Conservation (phyloP, 92 coral and sea anemone species). For the Phenganax subtilis region DNA sequence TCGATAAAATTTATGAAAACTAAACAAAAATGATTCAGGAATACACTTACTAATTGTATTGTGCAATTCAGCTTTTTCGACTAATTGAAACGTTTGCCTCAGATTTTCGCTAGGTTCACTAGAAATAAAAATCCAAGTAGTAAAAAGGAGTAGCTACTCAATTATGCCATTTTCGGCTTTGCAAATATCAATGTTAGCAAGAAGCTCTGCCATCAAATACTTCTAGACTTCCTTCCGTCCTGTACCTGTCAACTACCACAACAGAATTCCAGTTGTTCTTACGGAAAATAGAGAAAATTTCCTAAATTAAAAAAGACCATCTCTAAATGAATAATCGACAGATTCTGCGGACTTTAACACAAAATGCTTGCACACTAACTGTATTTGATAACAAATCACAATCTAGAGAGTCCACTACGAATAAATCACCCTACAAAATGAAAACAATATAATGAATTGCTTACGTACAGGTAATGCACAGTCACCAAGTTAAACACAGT, state of each 20-base stretch:
- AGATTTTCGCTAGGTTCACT: conserved; percentile 58
- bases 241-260: conserved; percentile 87
- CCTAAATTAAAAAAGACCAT: conserved; percentile 43
- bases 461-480: too few species aligned
- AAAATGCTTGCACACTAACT: conserved; percentile 22
- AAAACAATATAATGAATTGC: not conserved
- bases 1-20: too few species aligned
- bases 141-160: not conserved
- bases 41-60: conserved; percentile 65
- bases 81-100: conserved; percentile 55
- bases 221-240: not conserved
- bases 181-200: not conserved
- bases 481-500: too few species aligned
- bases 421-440: conserved; percentile 72
- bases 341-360: too few species aligned
- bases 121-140: conserved; percentile 2
- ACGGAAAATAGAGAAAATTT: conserved; percentile 65
- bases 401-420: conserved; percentile 82
- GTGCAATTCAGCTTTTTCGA: conserved; percentile 73
- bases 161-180: too few species aligned
- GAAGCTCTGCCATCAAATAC: not conserved
- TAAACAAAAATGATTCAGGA: too few species aligned
- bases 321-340: not conserved
- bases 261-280: conserved; percentile 81
- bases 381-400: conserved; percentile 7